phyloP scores from a whole-genome alignment of 2,797 vertebrate species.

The Psittacula echo region DNA sequence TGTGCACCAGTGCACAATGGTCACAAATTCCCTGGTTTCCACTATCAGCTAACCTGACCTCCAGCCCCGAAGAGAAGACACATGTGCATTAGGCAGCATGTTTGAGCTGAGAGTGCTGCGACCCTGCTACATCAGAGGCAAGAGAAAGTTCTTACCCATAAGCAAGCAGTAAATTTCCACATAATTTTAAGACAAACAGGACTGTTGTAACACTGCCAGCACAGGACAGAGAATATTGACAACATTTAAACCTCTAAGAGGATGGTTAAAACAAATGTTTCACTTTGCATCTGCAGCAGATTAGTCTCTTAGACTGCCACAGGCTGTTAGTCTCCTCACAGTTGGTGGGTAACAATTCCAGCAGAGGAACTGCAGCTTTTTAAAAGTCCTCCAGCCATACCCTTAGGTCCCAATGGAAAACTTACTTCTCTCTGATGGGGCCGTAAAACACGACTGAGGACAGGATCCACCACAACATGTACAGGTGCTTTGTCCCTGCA shows the following conservation, averaged over 20 bases:
- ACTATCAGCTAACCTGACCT: neutral
- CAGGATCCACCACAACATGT: slow-evolving; percentile 96
- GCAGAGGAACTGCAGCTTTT: neutral
- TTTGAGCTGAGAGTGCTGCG: neutral
- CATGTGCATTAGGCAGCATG: neutral
- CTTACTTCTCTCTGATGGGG: slow-evolving; percentile 97
- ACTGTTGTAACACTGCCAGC: neutral
- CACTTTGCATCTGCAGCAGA: neutral
- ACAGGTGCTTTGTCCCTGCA: slow-evolving; percentile 91
- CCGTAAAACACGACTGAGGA: slow-evolving; percentile 89
- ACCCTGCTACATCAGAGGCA: neutral
- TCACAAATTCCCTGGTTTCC: neutral
- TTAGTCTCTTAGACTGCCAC: neutral
- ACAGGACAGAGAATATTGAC: neutral
- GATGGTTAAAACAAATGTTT: neutral
- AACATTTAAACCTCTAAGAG: neutral
- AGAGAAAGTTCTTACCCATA: neutral
- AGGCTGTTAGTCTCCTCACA: neutral
- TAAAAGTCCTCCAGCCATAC: neutral
- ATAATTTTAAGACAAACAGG: neutral
- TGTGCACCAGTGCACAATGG: neutral
- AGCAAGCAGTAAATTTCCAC: neutral
- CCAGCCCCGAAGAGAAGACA: neutral
- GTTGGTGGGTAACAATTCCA: neutral
- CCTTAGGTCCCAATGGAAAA: neutral